These are phyloP conservation scores for Epirrhoe tristata DNA, from an alignment of 2,888 invertebrate species.

Conservation along the genomic window DNA sequence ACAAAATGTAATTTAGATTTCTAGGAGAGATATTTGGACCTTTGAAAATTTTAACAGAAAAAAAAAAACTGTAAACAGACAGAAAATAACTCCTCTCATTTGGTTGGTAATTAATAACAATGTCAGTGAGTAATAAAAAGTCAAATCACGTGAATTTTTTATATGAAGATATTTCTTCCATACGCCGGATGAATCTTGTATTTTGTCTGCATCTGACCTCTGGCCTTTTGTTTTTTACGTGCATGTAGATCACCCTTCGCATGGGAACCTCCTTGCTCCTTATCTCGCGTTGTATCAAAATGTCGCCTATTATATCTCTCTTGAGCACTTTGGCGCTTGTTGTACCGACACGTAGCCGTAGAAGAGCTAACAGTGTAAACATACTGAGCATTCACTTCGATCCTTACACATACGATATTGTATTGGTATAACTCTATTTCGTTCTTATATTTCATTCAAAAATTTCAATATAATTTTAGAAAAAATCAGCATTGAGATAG, in stretches of 20 bases:
- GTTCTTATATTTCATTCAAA: too few species aligned
- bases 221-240: constrained; percentile 61
- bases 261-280: constrained; percentile 77
- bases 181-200: constrained; percentile 57
- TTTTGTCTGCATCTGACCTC: constrained; percentile 74
- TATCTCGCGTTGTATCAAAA: constrained; percentile 82
- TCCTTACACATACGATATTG: neutral
- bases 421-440: neutral
- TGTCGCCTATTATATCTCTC: constrained; percentile 83
- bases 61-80: too few species aligned
- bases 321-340: constrained; percentile 80
- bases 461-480: neutral
- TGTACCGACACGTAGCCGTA: constrained; percentile 71
- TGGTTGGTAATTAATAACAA: neutral
- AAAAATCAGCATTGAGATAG: neutral
- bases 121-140: neutral
- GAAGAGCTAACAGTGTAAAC: constrained; percentile 9
- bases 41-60: too few species aligned
- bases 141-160: constrained; percentile 16
- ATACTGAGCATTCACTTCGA: constrained; percentile 12
- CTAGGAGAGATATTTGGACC: too few species aligned
- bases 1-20: too few species aligned
- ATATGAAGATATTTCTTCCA: constrained; percentile 33
- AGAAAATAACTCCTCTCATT: too few species aligned
- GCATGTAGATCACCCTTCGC: constrained; percentile 63